Evolutionary conservation across 92 coral and sea anemone genomes (phyloP).

Genomic region (Bergia puertoricense): DNA sequence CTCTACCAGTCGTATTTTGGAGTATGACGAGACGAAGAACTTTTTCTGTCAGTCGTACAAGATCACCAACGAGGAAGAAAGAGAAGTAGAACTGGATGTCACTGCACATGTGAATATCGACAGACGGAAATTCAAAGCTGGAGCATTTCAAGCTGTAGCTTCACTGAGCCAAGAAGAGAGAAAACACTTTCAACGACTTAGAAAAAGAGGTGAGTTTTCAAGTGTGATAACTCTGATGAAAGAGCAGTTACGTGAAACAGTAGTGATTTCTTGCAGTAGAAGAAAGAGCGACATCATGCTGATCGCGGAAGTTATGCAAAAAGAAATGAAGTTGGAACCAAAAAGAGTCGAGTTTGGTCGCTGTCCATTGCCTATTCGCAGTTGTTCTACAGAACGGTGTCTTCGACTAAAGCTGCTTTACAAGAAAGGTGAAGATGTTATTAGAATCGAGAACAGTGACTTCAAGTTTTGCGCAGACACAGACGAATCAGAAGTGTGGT

Average conservation of each 20-base stretch:
- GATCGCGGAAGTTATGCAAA: not conserved
- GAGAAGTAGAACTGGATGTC: not conserved
- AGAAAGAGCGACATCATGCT: not conserved
- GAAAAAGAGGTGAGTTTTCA: slow-evolving; percentile 4
- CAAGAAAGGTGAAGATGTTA: not conserved
- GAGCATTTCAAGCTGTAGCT: not conserved
- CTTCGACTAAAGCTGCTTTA: not conserved
- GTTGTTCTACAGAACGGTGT: not conserved
- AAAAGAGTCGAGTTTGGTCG: not conserved
- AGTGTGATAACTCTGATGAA: not conserved
- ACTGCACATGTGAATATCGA: not conserved
- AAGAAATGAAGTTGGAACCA: not conserved
- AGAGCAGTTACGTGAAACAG: not conserved
- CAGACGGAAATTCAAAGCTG: not conserved
- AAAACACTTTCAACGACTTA: not conserved
- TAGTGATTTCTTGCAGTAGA: not conserved
- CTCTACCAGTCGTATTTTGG: not conserved
- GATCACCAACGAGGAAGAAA: not conserved
- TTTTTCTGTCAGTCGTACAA: not conserved
- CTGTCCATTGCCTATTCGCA: not conserved
- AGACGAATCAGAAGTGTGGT: not conserved
- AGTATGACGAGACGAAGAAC: not conserved
- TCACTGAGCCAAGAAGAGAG: not conserved
- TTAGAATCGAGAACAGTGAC: not conserved
- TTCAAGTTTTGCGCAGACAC: not conserved